phyloP scores from a whole-genome alignment of 2,113 vertebrate genomes.

The Microcebus jonahi region DNA sequence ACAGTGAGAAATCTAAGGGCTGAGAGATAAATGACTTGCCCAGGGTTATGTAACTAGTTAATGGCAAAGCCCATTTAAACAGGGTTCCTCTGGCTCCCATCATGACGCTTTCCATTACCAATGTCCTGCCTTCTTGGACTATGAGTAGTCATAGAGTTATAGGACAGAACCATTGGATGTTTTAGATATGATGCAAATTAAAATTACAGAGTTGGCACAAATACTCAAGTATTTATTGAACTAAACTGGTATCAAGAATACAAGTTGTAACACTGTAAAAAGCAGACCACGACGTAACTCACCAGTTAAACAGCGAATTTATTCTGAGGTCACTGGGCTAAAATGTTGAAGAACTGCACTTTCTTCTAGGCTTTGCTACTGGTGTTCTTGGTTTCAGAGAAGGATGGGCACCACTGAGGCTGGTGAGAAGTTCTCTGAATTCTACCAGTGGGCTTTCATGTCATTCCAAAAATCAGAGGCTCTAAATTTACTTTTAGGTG shows the following conservation, averaged over 20 bases:
- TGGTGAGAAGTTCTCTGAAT: neutral
- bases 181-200: constrained; percentile 42
- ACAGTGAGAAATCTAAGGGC: neutral
- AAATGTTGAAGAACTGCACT: neutral
- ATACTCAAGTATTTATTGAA: constrained; percentile 7
- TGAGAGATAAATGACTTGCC: neutral
- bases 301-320: neutral
- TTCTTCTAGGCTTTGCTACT: neutral
- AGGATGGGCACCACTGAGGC: neutral
- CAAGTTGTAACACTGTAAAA: neutral
- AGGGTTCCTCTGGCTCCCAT: neutral
- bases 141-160: constrained; percentile 47
- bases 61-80: neutral
- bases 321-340: neutral
- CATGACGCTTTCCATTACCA: neutral
- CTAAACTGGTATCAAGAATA: neutral
- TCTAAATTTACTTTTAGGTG: neutral
- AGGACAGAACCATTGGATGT: neutral
- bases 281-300: neutral
- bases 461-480: neutral
- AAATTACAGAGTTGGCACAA: neutral
- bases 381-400: neutral
- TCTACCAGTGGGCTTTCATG: neutral
- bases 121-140: neutral
- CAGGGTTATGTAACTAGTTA: neutral